Conservation (phyloP, 2,113 vertebrate genomes). For the Oncorhynchus mykiss region DNA sequence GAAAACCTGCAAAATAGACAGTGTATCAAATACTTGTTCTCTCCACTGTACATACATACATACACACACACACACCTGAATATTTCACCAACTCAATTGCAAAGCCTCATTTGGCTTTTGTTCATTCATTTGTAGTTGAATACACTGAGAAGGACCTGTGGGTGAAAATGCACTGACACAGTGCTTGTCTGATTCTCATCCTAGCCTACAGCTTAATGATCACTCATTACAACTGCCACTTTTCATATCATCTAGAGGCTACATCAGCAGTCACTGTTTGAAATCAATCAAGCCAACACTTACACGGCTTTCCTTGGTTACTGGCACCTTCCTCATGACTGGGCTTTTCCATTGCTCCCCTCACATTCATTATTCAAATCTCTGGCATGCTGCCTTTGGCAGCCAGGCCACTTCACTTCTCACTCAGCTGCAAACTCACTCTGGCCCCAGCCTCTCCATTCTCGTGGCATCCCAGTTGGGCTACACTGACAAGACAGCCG, state of each 20-base stretch:
- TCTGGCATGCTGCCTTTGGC: neutral
- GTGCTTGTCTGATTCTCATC: neutral
- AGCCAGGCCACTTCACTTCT: slow-evolving; percentile 4
- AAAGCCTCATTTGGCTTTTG: neutral
- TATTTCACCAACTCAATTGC: neutral
- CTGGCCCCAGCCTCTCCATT: neutral
- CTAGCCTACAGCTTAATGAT: neutral
- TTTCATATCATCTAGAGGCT: neutral
- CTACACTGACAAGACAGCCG: neutral
- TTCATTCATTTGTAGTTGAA: neutral
- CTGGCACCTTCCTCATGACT: slow-evolving; percentile 7
- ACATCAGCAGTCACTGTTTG: no score
- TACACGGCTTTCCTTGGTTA: slow-evolving; percentile 7
- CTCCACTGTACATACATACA: neutral
- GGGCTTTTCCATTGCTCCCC: neutral
- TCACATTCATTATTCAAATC: slow-evolving; percentile 22
- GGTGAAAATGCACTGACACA: neutral
- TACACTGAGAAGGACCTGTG: neutral
- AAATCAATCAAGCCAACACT: no score
- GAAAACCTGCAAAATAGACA: accelerated
- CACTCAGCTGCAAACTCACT: neutral
- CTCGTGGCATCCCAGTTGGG: neutral
- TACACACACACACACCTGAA: neutral
- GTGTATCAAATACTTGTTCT: no score
- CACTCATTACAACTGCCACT: neutral